A percentile compares a stretch with the other conserved stretches of the same genome.
Evolutionary conservation across 2,113 vertebrate species (phyloP).

Genomic region (Cottus gobio): DNA sequence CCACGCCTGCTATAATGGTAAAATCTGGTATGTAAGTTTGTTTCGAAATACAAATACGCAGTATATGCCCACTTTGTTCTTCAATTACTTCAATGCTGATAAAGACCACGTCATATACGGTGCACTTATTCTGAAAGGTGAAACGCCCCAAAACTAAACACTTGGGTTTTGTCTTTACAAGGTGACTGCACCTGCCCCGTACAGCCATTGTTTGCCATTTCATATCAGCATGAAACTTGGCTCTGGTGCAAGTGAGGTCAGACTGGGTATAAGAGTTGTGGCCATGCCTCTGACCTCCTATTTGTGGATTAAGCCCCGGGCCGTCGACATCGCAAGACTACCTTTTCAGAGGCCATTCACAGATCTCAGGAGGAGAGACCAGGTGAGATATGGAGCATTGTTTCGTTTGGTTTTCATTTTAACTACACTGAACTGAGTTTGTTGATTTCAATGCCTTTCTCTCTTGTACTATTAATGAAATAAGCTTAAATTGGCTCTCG

Average conservation of each 20-base stretch:
- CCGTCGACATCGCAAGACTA: background rate
- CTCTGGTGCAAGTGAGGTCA: conserved; percentile 27
- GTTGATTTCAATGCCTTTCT: background rate
- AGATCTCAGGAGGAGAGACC: conserved; percentile 28
- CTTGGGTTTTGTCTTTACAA: conserved; percentile 34
- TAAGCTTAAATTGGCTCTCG: background rate
- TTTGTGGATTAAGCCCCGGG: background rate
- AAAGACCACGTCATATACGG: conserved; percentile 27
- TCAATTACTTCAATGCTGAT: conserved; percentile 32
- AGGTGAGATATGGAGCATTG: background rate
- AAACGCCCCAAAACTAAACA: conserved; percentile 79
- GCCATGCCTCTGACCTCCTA: background rate
- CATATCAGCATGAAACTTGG: conserved; percentile 36
- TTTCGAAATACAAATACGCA: conserved; percentile 47
- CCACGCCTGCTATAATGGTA: conserved; percentile 41
- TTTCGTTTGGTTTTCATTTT: no score
- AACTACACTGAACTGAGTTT: no score
- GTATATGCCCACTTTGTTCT: conserved; percentile 25
- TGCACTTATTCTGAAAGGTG: conserved; percentile 27
- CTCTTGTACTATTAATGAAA: background rate
- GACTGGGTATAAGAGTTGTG: conserved; percentile 59
- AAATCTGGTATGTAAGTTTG: conserved; percentile 25
- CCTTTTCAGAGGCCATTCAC: background rate
- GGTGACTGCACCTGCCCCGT: conserved; percentile 26
- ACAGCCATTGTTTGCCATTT: conserved; percentile 32